Evolutionary conservation across 2,113 vertebrate genomes (phyloP).

Genomic region (cat (Felis catus)): DNA sequence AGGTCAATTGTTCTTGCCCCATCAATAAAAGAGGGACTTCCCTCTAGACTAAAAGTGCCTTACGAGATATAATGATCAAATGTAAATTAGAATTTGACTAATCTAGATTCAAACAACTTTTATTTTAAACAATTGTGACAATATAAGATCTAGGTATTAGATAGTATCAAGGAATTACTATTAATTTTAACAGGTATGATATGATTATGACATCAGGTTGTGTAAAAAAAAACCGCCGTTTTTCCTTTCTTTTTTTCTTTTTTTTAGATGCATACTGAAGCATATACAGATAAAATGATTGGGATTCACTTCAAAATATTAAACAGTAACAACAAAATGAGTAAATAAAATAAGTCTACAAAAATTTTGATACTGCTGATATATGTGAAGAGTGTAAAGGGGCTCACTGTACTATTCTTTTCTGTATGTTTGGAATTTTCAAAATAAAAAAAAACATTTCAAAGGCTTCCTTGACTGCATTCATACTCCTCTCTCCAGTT

Average conservation of each 20-base stretch:
- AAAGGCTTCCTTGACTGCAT: background rate
- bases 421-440: background rate
- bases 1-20: background rate
- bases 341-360: background rate
- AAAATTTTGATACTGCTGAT: background rate
- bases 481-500: background rate
- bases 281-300: background rate
- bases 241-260: background rate
- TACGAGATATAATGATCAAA: background rate
- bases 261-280: background rate
- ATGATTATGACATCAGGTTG: background rate
- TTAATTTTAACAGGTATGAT: conserved; percentile 18
- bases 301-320: background rate
- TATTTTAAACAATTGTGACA: background rate
- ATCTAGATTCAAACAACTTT: conserved; percentile 7
- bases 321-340: background rate
- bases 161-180: background rate
- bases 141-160: background rate
- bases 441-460: conserved; percentile 23
- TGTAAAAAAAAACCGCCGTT: background rate
- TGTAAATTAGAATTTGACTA: conserved; percentile 1
- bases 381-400: background rate
- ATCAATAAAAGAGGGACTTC: background rate
- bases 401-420: background rate
- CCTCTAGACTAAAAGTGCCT: background rate